phyloP scores from a whole-genome alignment of 2,797 vertebrate genomes.

The Clarias pachynema region DNA sequence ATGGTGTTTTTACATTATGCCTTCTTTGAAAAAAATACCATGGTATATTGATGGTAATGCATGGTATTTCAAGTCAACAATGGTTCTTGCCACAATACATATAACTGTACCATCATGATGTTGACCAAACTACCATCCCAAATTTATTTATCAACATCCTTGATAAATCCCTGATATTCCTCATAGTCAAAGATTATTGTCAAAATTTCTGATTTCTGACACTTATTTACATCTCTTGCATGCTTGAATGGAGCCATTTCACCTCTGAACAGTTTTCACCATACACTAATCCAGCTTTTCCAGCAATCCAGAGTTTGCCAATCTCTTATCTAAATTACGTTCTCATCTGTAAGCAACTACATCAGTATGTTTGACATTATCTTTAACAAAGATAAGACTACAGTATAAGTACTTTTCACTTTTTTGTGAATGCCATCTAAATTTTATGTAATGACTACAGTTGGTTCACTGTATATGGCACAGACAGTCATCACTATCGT shows the following conservation, averaged over 20 bases:
- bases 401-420: not conserved
- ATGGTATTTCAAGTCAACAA: too few relatives aligned
- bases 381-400: not conserved
- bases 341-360: not conserved
- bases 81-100: too few relatives aligned
- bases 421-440: not conserved
- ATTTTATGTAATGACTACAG: not conserved
- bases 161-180: not conserved
- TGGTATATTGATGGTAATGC: too few relatives aligned
- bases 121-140: too few relatives aligned
- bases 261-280: not conserved
- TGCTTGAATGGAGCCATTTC: slow-evolving; percentile 1
- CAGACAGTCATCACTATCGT: not conserved
- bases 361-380: not conserved
- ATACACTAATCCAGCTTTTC: not conserved
- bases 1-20: not conserved
- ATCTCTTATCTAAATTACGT: not conserved
- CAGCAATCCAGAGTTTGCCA: not conserved
- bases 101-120: too few relatives aligned
- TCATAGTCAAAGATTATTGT: not conserved
- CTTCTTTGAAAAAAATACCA: too few relatives aligned
- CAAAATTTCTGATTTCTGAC: slow-evolving; percentile 5
- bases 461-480: not conserved
- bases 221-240: slow-evolving; percentile 1
- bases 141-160: not conserved